phyloP scores from a whole-genome alignment of 2,888 invertebrate species.

The Yponomeuta sedellus region DNA sequence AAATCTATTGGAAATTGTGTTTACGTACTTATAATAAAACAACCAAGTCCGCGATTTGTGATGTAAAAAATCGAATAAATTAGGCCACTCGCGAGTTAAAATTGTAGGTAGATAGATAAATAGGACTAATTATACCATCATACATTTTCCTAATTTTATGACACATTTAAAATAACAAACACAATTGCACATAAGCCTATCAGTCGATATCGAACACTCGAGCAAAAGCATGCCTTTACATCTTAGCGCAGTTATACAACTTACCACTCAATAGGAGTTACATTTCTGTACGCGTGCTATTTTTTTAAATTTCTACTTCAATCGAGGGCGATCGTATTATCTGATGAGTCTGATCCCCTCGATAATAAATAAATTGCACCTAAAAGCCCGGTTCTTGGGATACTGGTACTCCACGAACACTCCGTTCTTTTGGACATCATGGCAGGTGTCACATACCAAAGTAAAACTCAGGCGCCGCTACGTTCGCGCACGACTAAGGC shows the following conservation, averaged over 20 bases:
- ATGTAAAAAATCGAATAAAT: neutral
- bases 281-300: no score
- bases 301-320: no score
- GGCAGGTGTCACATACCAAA: neutral
- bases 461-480: neutral
- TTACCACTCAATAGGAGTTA: neutral
- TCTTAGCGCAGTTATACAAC: neutral
- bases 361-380: no score
- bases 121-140: no score
- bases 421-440: no score
- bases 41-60: no score
- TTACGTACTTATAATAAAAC: no score
- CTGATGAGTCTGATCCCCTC: no score
- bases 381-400: no score
- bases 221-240: neutral
- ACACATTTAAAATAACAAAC: neutral
- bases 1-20: neutral
- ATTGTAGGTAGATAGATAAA: no score
- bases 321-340: no score
- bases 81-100: neutral
- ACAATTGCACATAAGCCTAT: constrained; percentile 3
- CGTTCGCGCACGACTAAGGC: constrained; percentile 17
- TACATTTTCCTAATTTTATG: neutral
- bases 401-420: no score
- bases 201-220: neutral